phyloP scores from a whole-genome alignment of 2,797 vertebrate genomes.

The Threskiornis aethiopicus region DNA sequence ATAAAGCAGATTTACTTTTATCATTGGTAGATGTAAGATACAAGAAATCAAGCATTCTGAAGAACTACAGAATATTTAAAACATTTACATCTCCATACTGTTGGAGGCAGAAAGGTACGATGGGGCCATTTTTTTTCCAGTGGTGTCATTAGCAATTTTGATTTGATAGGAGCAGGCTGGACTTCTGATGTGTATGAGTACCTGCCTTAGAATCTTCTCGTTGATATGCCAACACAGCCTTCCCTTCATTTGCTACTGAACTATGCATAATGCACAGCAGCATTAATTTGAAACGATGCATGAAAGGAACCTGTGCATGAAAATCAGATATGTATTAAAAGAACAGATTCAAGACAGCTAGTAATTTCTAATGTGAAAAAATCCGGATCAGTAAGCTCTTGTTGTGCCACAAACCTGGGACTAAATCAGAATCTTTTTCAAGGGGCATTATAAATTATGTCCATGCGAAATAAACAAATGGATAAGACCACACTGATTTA shows the following conservation, averaged over 20 bases:
- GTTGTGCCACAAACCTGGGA: not conserved
- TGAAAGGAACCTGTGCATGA: not conserved
- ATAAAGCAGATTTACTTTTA: not conserved
- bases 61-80: not conserved
- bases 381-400: not conserved
- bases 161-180: not conserved
- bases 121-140: not conserved
- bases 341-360: not conserved
- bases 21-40: not conserved
- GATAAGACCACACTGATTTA: conserved; percentile 1
- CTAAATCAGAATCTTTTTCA: not conserved
- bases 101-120: not conserved
- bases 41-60: not conserved
- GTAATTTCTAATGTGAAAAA: not conserved
- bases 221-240: not conserved
- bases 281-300: not conserved
- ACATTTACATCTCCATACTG: not conserved
- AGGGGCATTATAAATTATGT: not conserved
- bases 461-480: conserved; percentile 13
- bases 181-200: not conserved
- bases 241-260: not conserved
- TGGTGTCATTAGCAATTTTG: not conserved
- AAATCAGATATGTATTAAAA: not conserved
- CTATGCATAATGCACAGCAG: not conserved
- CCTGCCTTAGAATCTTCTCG: not conserved